Conservation (phyloP, 1,140 invertebrate genomes). For the Rhopalosiphum padi region DNA sequence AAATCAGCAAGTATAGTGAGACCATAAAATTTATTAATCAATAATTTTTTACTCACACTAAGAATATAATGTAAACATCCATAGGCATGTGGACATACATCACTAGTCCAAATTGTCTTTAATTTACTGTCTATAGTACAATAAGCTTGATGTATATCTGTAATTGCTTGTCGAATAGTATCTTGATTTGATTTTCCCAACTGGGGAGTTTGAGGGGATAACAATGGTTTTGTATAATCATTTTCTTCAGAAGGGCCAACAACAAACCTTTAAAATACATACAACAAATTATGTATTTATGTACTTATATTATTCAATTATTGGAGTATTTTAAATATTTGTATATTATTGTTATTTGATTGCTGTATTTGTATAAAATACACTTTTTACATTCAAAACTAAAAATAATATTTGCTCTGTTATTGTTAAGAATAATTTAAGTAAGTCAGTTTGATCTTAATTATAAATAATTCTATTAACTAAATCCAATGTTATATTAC, state of each 20-base stretch:
- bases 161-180: conserved; percentile 16
- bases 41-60: conserved; percentile 63
- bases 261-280: conserved; percentile 66
- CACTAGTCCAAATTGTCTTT: conserved; percentile 54
- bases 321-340: background rate
- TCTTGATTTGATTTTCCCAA: conserved; percentile 19
- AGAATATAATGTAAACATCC: conserved; percentile 70
- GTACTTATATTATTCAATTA: background rate
- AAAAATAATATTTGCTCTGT: too few species aligned
- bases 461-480: too few species aligned
- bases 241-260: conserved; percentile 69
- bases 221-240: conserved; percentile 56
- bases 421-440: too few species aligned
- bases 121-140: conserved; percentile 27
- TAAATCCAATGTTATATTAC: too few species aligned
- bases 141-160: conserved; percentile 25
- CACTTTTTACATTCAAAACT: too few species aligned
- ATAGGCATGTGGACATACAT: conserved; percentile 69
- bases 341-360: too few species aligned
- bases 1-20: background rate
- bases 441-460: too few species aligned
- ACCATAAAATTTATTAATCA: background rate
- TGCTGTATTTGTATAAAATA: too few species aligned
- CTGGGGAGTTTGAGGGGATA: background rate
- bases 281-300: background rate